phyloP scores from a whole-genome alignment of 2,888 invertebrate species.

The Eremobia ochroleuca region DNA sequence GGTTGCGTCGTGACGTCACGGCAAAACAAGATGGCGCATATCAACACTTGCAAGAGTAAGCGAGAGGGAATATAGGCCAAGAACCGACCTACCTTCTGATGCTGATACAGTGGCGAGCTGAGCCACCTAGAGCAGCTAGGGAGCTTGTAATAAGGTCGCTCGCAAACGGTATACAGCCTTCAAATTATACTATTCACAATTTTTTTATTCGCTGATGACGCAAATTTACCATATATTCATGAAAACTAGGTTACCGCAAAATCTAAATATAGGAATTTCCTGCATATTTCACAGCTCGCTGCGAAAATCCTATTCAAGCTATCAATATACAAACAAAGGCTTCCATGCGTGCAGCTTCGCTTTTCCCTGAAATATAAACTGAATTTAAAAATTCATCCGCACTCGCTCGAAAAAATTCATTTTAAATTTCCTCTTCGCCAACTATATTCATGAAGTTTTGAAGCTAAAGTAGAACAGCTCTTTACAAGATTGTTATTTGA shows the following conservation, averaged over 20 bases:
- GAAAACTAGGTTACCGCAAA: slow-evolving; percentile 24
- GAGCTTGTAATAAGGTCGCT: slow-evolving; percentile 82
- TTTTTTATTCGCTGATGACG: slow-evolving; percentile 67
- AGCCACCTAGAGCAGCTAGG: slow-evolving; percentile 78
- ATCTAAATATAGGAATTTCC: slow-evolving; percentile 27
- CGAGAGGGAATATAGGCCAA: slow-evolving; percentile 89
- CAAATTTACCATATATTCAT: slow-evolving; percentile 42
- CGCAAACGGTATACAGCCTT: slow-evolving; percentile 70
- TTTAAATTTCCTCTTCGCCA: slow-evolving; percentile 51
- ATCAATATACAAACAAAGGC: slow-evolving; percentile 51
- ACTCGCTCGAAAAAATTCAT: slow-evolving; percentile 49
- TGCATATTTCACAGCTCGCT: slow-evolving; percentile 7
- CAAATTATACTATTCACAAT: slow-evolving; percentile 71
- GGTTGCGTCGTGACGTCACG: slow-evolving; percentile 89
- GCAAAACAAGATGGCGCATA: slow-evolving; percentile 74
- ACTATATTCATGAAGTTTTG: slow-evolving; percentile 61
- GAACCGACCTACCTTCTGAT: slow-evolving; percentile 88
- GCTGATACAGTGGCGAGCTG: slow-evolving; percentile 81
- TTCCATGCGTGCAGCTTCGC: slow-evolving; percentile 31
- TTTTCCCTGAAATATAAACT: slow-evolving; percentile 52
- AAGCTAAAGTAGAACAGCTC: slow-evolving; percentile 47
- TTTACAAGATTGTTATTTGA: slow-evolving; percentile 52
- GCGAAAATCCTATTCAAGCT: slow-evolving; percentile 24
- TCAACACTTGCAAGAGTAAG: slow-evolving; percentile 67
- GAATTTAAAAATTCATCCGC: slow-evolving; percentile 48